Conservation (phyloP, 2,888 invertebrate species). For the Eupithecia exiguata region DNA sequence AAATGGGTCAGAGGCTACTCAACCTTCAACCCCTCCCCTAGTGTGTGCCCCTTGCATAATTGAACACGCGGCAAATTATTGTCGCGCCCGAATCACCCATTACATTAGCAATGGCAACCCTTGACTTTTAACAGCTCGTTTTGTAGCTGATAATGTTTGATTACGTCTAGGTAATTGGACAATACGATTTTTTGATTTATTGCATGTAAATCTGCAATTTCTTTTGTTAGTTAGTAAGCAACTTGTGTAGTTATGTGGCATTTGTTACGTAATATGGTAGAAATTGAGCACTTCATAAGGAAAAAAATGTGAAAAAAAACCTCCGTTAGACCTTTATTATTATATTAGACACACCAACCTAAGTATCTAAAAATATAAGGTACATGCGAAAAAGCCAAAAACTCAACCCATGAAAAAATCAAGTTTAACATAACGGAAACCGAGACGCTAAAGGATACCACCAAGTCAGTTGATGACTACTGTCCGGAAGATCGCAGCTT, state of each 20-base stretch:
- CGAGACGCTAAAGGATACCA: too few species aligned
- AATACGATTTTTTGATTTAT: not conserved
- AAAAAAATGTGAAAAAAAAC: not conserved
- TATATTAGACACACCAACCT: not conserved
- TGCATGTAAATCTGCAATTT: not conserved
- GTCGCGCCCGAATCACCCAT: conserved; percentile 67
- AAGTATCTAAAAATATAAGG: too few species aligned
- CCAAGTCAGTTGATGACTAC: too few species aligned
- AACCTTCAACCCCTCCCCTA: conserved; percentile 56
- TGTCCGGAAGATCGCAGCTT: too few species aligned
- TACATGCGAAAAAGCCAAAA: too few species aligned
- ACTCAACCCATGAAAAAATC: too few species aligned
- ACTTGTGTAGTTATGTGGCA: not conserved
- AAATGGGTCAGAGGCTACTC: conserved; percentile 82
- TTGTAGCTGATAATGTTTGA: conserved; percentile 29
- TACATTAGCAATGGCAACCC: conserved; percentile 55
- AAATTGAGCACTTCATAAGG: not conserved
- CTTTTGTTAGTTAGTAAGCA: not conserved
- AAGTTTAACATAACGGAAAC: too few species aligned
- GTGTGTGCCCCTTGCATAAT: conserved; percentile 79
- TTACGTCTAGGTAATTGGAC: not conserved
- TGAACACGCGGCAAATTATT: conserved; percentile 80
- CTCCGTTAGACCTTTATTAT: not conserved
- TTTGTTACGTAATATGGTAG: not conserved
- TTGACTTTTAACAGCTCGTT: conserved; percentile 49